Evolutionary conservation across 2,888 invertebrate species (phyloP).

Genomic region (Yponomeuta plumbellus): DNA sequence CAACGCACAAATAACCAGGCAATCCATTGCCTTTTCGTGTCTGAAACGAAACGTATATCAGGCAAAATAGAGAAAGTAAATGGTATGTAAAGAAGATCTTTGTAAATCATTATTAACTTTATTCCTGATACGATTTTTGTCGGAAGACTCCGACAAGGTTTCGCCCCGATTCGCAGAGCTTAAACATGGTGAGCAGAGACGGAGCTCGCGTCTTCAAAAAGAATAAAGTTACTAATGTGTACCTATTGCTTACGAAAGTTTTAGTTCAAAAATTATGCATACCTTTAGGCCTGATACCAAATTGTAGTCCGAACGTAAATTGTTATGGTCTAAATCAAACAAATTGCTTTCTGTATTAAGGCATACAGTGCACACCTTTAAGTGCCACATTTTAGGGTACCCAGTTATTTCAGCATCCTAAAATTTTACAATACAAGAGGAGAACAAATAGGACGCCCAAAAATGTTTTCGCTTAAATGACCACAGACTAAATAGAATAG

Average conservation of each 20-base stretch:
- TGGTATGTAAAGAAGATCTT: no score
- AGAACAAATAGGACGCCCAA: no score
- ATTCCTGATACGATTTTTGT: no score
- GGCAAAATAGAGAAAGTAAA: no score
- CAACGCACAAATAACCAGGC: slow-evolving; percentile 55
- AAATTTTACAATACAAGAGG: neutral
- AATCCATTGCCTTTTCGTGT: slow-evolving; percentile 42
- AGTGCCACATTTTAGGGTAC: slow-evolving; percentile 42
- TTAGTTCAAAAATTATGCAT: slow-evolving; percentile 24
- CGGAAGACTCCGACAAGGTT: no score
- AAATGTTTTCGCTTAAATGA: neutral
- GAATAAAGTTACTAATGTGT: no score
- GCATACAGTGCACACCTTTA: slow-evolving; percentile 59
- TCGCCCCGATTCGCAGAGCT: no score
- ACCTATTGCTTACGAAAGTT: no score
- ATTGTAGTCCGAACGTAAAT: slow-evolving; percentile 49
- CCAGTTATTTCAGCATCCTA: slow-evolving; percentile 20
- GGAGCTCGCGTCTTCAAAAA: no score
- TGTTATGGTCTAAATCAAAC: slow-evolving; percentile 43
- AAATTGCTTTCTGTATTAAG: slow-evolving; percentile 50
- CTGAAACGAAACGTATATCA: slow-evolving; percentile 36
- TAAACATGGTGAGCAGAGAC: no score
- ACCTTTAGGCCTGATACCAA: slow-evolving; percentile 58
- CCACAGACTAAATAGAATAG: neutral
- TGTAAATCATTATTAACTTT: no score